A percentile compares a stretch with the other conserved stretches of the same genome.
phyloP scores from a whole-genome alignment of 2,888 invertebrate genomes.

The Synergus laeviventris region DNA sequence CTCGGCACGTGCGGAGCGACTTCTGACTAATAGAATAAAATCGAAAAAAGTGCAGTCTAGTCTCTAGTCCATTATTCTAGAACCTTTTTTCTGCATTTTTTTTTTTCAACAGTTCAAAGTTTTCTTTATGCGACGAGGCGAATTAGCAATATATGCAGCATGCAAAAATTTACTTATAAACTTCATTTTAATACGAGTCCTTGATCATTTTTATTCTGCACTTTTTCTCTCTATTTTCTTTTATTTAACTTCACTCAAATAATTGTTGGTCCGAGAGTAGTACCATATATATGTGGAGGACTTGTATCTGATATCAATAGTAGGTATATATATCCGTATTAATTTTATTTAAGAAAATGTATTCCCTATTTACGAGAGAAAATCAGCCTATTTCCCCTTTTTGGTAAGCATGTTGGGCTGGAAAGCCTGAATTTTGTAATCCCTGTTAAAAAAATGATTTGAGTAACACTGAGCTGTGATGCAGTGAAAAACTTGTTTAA shows the following conservation, averaged over 20 bases:
- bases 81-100: conserved; percentile 9
- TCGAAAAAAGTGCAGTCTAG: conserved; percentile 14
- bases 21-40: conserved; percentile 19
- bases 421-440: not conserved
- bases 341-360: no score
- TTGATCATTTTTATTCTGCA: not conserved
- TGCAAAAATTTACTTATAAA: not conserved
- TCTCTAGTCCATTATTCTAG: conserved; percentile 1
- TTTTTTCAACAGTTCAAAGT: not conserved
- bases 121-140: conserved; percentile 1
- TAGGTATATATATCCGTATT: no score
- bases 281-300: no score
- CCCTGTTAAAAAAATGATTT: not conserved
- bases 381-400: not conserved
- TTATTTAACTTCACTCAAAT: conserved; percentile 1
- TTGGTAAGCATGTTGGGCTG: no score
- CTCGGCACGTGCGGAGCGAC: conserved; percentile 24
- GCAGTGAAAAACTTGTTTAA: conserved; percentile 26
- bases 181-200: not conserved
- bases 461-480: not conserved
- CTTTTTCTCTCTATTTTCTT: not conserved
- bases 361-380: no score
- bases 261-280: not conserved
- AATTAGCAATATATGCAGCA: conserved; percentile 1
- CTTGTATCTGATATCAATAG: no score